Conservation (phyloP, 1,140 invertebrate species). For the Mizuhopecten yessoensis region DNA sequence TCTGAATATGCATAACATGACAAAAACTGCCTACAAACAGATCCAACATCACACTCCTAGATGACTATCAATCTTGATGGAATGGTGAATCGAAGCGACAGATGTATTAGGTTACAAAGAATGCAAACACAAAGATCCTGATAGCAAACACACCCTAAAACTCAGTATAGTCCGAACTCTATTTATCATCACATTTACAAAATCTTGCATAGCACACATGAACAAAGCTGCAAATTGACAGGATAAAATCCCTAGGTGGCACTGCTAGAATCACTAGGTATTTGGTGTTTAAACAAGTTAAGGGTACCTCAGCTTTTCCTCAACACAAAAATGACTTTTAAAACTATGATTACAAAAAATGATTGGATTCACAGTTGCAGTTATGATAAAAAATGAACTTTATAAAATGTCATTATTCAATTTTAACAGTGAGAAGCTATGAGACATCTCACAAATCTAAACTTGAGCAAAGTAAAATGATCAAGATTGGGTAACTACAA, state of each 20-base stretch:
- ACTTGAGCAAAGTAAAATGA: not conserved
- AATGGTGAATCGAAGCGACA: not conserved
- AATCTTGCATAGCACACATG: slow-evolving; percentile 5
- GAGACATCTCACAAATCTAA: no score
- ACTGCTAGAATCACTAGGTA: not conserved
- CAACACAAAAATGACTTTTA: not conserved
- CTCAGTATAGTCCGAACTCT: not conserved
- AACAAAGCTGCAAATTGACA: not conserved
- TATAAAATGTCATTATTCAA: not conserved
- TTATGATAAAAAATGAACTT: not conserved
- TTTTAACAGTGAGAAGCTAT: not conserved
- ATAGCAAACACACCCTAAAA: not conserved
- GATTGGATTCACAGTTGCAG: not conserved
- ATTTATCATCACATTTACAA: not conserved
- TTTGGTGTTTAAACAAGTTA: not conserved
- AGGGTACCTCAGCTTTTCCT: not conserved
- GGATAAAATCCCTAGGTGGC: not conserved
- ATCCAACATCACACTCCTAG: not conserved
- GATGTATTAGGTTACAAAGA: not conserved
- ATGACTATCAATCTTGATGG: not conserved
- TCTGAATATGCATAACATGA: not conserved
- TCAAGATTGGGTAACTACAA: not conserved
- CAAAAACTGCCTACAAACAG: not conserved
- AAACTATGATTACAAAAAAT: not conserved
- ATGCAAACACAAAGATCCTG: not conserved